A percentile compares a stretch with the other conserved stretches of the same genome.
These are phyloP conservation scores for Amorpha juglandis DNA, from an alignment of 2,888 invertebrate species.

Conservation along the genomic window DNA sequence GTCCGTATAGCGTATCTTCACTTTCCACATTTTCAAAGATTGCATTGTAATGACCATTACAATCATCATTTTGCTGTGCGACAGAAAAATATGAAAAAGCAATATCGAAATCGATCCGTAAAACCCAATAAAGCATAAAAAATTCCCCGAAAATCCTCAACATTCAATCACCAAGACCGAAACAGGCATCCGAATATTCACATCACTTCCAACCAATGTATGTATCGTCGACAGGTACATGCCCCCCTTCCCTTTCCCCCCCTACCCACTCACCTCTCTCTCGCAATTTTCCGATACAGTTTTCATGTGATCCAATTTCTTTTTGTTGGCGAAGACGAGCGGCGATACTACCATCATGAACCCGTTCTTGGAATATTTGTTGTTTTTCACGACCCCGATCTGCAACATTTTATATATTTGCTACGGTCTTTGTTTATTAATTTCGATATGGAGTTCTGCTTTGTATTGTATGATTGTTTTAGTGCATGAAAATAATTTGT, in stretches of 20 bases:
- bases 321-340: constrained; percentile 69
- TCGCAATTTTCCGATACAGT: constrained; percentile 75
- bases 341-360: constrained; percentile 72
- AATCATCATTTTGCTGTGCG: too few species aligned
- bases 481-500: too few species aligned
- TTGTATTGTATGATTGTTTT: background rate
- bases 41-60: too few species aligned
- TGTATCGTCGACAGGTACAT: background rate
- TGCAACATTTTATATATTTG: constrained; percentile 37
- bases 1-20: too few species aligned
- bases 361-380: constrained; percentile 72
- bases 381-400: constrained; percentile 69
- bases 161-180: constrained; percentile 13
- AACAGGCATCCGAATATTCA: background rate
- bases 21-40: too few species aligned
- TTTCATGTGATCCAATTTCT: constrained; percentile 76
- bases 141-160: background rate
- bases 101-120: too few species aligned
- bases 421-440: background rate
- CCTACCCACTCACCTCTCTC: constrained; percentile 63
- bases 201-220: constrained; percentile 1
- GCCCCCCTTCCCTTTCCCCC: background rate
- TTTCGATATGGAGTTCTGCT: background rate
- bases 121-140: background rate
- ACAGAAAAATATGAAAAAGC: too few species aligned